These are phyloP conservation scores for Oxyura jamaicensis DNA, from an alignment of 2,113 vertebrate genomes.

Conservation along the genomic window DNA sequence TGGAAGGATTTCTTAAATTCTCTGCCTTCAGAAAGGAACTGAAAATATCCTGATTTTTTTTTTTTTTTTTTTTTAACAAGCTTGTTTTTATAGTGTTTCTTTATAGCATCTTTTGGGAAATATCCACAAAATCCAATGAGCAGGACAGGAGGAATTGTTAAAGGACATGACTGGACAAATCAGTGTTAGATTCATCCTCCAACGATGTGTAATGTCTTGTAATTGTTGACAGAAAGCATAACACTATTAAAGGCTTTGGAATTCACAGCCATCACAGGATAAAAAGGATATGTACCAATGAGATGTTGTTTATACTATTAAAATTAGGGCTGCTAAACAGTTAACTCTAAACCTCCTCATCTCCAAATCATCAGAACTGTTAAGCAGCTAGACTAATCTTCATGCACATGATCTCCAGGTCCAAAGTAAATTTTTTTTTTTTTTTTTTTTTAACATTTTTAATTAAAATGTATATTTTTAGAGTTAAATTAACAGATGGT, in stretches of 20 bases:
- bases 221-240: background rate
- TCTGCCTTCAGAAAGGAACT: background rate
- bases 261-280: background rate
- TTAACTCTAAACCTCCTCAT: background rate
- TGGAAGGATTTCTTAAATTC: background rate
- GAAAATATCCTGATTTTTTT: no score
- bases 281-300: background rate
- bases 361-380: background rate
- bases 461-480: background rate
- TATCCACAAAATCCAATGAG: background rate
- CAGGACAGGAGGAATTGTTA: background rate
- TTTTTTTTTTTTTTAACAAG: background rate
- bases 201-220: background rate
- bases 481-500: background rate
- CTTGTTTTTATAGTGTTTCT: background rate
- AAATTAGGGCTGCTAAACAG: background rate
- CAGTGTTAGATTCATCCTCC: background rate
- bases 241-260: background rate
- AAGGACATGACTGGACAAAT: background rate
- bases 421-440: background rate
- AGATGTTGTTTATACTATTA: background rate
- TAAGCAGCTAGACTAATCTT: rapidly evolving
- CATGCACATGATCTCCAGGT: background rate
- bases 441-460: background rate
- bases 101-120: background rate